Percentiles rank a stretch among this genome's conserved stretches.
These are phyloP conservation scores for Drosophila engyochracea DNA, from an alignment of 2,888 invertebrate genomes.

Conservation along the genomic window DNA sequence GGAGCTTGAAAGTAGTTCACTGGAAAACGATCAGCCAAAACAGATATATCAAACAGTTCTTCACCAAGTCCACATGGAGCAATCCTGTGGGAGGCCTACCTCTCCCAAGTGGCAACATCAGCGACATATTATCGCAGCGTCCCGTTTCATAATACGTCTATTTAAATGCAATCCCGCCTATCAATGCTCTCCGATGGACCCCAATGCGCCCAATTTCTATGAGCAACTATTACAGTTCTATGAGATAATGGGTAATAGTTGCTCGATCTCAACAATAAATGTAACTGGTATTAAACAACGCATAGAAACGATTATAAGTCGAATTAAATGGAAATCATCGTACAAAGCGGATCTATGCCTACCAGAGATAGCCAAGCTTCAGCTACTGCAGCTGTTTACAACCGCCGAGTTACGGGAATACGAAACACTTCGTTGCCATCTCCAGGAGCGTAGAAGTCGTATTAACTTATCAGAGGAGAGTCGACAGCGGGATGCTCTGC, in stretches of 20 bases:
- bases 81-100: neutral
- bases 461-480: neutral
- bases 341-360: neutral
- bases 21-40: neutral
- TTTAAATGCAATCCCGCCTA: constrained; percentile 57
- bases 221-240: constrained; percentile 57
- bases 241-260: constrained; percentile 26
- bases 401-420: constrained; percentile 23
- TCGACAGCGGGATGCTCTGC: constrained; percentile 34
- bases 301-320: neutral
- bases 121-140: constrained; percentile 43
- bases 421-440: constrained; percentile 22
- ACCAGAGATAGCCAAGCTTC: constrained; percentile 6
- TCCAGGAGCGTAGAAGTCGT: neutral
- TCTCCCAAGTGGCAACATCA: constrained; percentile 30
- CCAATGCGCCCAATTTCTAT: constrained; percentile 29
- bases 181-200: constrained; percentile 1
- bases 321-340: neutral
- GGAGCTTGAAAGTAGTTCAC: neutral
- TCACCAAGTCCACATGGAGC: neutral
- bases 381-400: constrained; percentile 37
- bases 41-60: neutral
- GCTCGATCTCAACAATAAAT: neutral
- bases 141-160: constrained; percentile 34
- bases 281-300: neutral